Conservation (phyloP, 2,888 invertebrate species). For the Pachydiplax longipennis region DNA sequence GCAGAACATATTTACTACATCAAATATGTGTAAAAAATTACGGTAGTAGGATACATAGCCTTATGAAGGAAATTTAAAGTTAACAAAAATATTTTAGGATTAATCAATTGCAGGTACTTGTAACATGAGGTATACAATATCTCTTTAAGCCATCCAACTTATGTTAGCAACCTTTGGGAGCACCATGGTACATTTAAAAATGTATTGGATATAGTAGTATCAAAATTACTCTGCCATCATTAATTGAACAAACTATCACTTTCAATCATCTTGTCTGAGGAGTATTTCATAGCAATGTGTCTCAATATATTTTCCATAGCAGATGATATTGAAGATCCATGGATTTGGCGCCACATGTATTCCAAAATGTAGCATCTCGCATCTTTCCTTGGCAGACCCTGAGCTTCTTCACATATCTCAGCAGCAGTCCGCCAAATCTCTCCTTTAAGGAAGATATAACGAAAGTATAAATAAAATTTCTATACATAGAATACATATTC, state of each 20-base stretch:
- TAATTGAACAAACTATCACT: not conserved
- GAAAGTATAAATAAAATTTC: too few species aligned
- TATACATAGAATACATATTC: too few species aligned
- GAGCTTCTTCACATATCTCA: slow-evolving; percentile 30
- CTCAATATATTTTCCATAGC: not conserved
- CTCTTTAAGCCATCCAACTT: not conserved
- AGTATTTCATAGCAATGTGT: not conserved
- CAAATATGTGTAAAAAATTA: not conserved
- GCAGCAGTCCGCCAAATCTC: slow-evolving; percentile 1
- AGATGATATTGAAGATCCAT: not conserved
- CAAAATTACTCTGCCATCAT: not conserved
- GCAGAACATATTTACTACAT: not conserved
- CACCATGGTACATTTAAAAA: not conserved
- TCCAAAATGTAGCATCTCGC: not conserved
- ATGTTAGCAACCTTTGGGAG: not conserved
- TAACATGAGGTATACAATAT: not conserved
- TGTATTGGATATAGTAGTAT: not conserved
- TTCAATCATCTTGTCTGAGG: not conserved
- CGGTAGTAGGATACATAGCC: not conserved
- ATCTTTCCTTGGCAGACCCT: not conserved
- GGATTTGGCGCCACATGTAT: slow-evolving; percentile 35
- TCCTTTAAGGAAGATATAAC: not conserved
- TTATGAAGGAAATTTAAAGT: not conserved
- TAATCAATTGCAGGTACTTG: not conserved
- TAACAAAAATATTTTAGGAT: slow-evolving; percentile 6